These are phyloP conservation scores for Carpatolechia fugitivella DNA, from an alignment of 2,888 invertebrate genomes.

Conservation along the genomic window DNA sequence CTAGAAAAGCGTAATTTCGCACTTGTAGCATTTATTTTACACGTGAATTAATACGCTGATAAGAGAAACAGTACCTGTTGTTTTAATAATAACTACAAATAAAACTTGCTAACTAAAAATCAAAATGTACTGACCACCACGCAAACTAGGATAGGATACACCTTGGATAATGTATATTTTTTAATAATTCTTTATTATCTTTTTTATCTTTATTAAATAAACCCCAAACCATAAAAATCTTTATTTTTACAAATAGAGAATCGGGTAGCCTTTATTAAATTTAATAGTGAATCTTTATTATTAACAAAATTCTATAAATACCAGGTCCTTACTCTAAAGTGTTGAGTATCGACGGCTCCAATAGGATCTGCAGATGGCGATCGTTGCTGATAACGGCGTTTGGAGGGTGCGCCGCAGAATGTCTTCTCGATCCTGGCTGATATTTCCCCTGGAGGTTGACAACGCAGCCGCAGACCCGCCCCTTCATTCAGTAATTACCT, in stretches of 20 bases:
- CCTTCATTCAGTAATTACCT: slow-evolving; percentile 49
- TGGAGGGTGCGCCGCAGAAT: not conserved
- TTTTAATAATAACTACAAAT: not conserved
- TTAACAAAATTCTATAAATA: slow-evolving; percentile 73
- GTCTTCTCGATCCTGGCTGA: not conserved
- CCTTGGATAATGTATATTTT: slow-evolving; percentile 32
- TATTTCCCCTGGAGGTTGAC: not conserved
- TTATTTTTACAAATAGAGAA: slow-evolving; percentile 24
- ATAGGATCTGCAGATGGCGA: slow-evolving; percentile 3
- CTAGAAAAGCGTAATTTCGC: no score
- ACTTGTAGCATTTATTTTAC: not conserved
- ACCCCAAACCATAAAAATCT: slow-evolving; percentile 35
- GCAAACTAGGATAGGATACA: slow-evolving; percentile 30
- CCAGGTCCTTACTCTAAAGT: slow-evolving; percentile 74
- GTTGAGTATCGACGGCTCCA: slow-evolving; percentile 38
- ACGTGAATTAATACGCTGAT: not conserved
- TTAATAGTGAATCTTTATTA: slow-evolving; percentile 55
- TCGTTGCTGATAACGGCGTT: slow-evolving; percentile 6
- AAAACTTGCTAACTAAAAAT: not conserved
- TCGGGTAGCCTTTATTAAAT: slow-evolving; percentile 36
- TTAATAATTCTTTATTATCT: slow-evolving; percentile 15
- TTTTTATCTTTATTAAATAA: slow-evolving; percentile 27
- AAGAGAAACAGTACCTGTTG: no score
- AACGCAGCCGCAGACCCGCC: not conserved
- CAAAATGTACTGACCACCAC: slow-evolving; percentile 19